phyloP scores from a whole-genome alignment of 2,797 vertebrate genomes.

The Sebastolobus altivelis region DNA sequence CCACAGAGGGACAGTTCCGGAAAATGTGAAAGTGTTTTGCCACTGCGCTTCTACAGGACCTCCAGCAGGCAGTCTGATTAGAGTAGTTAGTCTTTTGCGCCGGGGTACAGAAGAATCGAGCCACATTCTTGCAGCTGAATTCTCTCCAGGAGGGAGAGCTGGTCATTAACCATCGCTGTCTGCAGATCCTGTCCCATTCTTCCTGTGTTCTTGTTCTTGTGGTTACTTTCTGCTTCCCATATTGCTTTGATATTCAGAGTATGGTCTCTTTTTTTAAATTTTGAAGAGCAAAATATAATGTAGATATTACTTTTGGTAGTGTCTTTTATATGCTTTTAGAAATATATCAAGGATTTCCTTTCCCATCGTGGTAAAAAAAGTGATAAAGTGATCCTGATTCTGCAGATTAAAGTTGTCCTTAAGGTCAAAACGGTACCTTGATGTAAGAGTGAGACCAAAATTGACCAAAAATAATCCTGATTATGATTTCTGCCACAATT shows the following conservation, averaged over 20 bases:
- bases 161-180: not conserved
- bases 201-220: not conserved
- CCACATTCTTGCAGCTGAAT: constrained; percentile 5
- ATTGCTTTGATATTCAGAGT: not conserved
- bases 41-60: not conserved
- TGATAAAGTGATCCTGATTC: not conserved
- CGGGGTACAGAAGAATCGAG: not conserved
- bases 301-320: not conserved
- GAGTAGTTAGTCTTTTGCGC: not conserved
- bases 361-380: not conserved
- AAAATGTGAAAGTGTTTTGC: constrained; percentile 9
- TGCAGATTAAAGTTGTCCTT: not conserved
- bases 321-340: not conserved
- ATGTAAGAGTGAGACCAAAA: not conserved
- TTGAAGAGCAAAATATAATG: not conserved
- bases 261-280: not conserved
- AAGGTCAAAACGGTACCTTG: not conserved
- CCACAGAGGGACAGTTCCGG: not conserved
- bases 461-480: too few relatives aligned
- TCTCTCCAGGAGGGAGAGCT: not conserved
- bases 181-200: constrained; percentile 2
- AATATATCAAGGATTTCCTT: not conserved
- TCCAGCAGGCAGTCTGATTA: constrained; percentile 7
- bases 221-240: constrained; percentile 16
- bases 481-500: too few relatives aligned